Evolutionary conservation across 2,797 vertebrate genomes (phyloP).

Genomic region (Sphaeramia orbicularis): DNA sequence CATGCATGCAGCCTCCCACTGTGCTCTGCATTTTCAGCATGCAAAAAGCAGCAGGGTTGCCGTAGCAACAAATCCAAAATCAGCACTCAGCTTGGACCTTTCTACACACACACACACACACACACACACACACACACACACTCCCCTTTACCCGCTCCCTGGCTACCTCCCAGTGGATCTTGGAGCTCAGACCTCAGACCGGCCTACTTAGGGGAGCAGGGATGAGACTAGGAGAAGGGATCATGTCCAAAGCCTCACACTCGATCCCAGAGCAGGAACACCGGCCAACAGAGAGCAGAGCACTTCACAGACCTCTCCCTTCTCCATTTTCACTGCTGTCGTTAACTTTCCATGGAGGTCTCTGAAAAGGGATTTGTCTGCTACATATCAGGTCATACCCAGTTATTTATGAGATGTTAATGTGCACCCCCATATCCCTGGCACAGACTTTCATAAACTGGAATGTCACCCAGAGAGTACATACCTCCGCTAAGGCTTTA

Average conservation of each 20-base stretch:
- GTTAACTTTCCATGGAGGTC: slow-evolving; percentile 39
- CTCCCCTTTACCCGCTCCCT: slow-evolving; percentile 1
- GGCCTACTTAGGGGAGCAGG: slow-evolving; percentile 62
- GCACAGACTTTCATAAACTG: slow-evolving; percentile 33
- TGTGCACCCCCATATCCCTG: slow-evolving; percentile 9
- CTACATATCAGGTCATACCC: slow-evolving; percentile 21
- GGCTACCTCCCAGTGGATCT: slow-evolving; percentile 49
- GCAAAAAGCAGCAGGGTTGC: slow-evolving; percentile 68
- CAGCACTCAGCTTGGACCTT: slow-evolving; percentile 32
- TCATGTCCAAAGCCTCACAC: slow-evolving; percentile 64
- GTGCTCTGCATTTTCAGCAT: slow-evolving; percentile 66
- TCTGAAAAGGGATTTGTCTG: slow-evolving; percentile 35
- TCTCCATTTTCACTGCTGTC: slow-evolving; percentile 11
- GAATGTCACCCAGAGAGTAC: no score
- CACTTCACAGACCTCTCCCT: slow-evolving; percentile 16
- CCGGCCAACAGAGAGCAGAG: slow-evolving; percentile 30
- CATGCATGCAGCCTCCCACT: slow-evolving; percentile 50
- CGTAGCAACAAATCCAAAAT: slow-evolving; percentile 71
- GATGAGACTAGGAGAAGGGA: slow-evolving; percentile 60
- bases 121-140: not conserved
- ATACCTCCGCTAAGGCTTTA: no score
- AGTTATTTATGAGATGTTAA: slow-evolving; percentile 42
- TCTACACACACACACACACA: not conserved
- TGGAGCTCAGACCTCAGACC: slow-evolving; percentile 63
- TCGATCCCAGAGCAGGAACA: slow-evolving; percentile 52